Percentiles rank a stretch among this genome's conserved stretches.
Conservation (phyloP, 2,888 invertebrate genomes). For the Ophion ventricosus region DNA sequence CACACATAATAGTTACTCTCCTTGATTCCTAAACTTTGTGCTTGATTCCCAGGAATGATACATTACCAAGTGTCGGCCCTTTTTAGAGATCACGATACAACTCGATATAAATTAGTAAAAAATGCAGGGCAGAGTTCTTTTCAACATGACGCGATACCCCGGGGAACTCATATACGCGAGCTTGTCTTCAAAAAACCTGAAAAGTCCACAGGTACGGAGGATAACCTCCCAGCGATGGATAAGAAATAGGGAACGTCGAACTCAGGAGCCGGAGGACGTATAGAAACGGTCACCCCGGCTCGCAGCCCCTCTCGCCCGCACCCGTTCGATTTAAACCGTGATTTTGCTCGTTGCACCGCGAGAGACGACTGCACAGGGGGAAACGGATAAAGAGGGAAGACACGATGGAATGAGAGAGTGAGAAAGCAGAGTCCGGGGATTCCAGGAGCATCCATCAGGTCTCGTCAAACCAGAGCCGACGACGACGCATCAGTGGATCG, state of each 20-base stretch:
- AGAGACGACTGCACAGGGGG: constrained; percentile 61
- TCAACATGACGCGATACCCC: not conserved
- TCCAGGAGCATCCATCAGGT: constrained; percentile 82
- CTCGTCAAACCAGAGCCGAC: constrained; percentile 82
- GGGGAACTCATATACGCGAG: constrained; percentile 3
- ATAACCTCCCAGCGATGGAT: constrained; percentile 13
- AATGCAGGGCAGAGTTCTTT: not conserved
- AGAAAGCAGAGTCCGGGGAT: constrained; percentile 77
- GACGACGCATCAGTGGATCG: constrained; percentile 81
- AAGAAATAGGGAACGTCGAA: constrained; percentile 61
- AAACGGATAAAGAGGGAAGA: constrained; percentile 53
- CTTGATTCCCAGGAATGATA: not conserved
- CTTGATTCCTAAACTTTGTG: not conserved
- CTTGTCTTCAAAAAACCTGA: constrained; percentile 5
- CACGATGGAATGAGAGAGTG: constrained; percentile 50
- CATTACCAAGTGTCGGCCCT: not conserved
- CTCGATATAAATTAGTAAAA: not conserved
- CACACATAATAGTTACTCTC: too few relatives aligned
- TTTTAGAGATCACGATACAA: not conserved
- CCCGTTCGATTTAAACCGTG: constrained; percentile 81
- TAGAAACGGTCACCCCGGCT: constrained; percentile 54
- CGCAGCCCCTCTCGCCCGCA: constrained; percentile 63
- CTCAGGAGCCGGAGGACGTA: constrained; percentile 46
- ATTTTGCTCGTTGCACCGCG: constrained; percentile 80
- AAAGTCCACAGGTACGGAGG: constrained; percentile 27